These are phyloP conservation scores for Agriopis marginaria DNA, from an alignment of 2,888 invertebrate genomes.

Conservation along the genomic window DNA sequence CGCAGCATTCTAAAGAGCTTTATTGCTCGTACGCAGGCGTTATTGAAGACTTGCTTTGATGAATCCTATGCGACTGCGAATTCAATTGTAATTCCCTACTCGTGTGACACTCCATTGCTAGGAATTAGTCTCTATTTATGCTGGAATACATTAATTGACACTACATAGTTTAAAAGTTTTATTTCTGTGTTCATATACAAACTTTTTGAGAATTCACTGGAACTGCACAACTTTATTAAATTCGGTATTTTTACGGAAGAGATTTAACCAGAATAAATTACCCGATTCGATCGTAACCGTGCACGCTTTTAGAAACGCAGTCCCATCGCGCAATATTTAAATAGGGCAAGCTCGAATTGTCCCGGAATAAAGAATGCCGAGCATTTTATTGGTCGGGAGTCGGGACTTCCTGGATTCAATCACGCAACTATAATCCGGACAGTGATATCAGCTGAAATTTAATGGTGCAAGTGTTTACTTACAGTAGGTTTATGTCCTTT, in stretches of 20 bases:
- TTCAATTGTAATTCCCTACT: too few species aligned
- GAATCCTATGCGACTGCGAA: too few species aligned
- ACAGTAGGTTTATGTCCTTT: too few species aligned
- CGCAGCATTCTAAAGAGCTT: background rate
- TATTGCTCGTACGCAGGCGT: conserved; percentile 18
- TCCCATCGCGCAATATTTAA: conserved; percentile 40
- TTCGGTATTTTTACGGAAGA: background rate
- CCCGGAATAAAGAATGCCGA: conserved; percentile 47
- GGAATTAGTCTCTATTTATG: background rate
- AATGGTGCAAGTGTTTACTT: background rate
- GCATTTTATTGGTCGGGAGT: conserved; percentile 36
- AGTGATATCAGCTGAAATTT: background rate
- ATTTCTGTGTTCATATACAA: too few species aligned
- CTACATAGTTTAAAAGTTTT: too few species aligned
- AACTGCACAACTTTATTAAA: background rate
- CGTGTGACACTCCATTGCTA: too few species aligned
- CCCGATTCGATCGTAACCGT: conserved; percentile 20
- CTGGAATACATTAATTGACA: background rate
- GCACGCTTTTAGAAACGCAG: conserved; percentile 36
- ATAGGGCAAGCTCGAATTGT: conserved; percentile 44
- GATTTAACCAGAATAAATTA: conserved; percentile 20
- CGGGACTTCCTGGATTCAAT: conserved; percentile 42
- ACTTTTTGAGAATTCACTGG: background rate
- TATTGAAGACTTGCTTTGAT: background rate
- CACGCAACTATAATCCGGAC: conserved; percentile 34